Base-by-base conservation (phyloP, 2,113 vertebrate species). In the Proteles cristata region DNA sequence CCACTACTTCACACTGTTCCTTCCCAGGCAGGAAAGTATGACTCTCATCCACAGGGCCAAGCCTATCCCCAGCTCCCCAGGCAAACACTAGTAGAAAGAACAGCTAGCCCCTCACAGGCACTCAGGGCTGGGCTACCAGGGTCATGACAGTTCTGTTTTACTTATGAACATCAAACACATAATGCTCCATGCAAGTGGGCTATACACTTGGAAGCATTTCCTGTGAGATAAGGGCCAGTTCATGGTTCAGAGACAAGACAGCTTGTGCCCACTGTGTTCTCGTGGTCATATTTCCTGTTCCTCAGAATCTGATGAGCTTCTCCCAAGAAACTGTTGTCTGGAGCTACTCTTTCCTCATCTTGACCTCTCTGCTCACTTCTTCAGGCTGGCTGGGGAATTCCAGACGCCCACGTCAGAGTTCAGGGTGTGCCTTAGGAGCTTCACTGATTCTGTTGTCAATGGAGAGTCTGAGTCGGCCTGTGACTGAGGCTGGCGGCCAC, bases 361-460 rank as follows among this genome's bases (percentile, higher is more conserved):
- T 69, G 76, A 66, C 33, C 35, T 87, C 28, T 92, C 53, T 68
- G 81, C 28, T 96, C 39, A 92, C 45, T 96, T 94, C 45, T 85
- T 80, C 81, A 93, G 77, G 21, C 35, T 93, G 43, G 48, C 0
- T 45, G 55, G 83, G 68, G 79, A 85, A 55, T 79, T 48, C 69
- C 45, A 85, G 69, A 87, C 28, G 12, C 39, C 66, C 35, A 31
- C 1, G 1, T 88, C 88, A 71, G 88, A 84, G 82, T 88, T 69
- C 31, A 74, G 50, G 33, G 39, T 88, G 53, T 85, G 77, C 61
- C 76, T 66, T 43, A 48, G 73, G 25, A 77, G 61, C 82, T 81
- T 76, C 39, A 82, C 45, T 8, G 12, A 33, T 21, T 53, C 26
- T 88, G 58, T 17, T 35, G 65, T 61, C 68, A 73, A 31, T 84